Evolutionary conservation across 53 echinoderm and acorn worm genomes (phyloP), one percentile per base, ranked within the genome.

Genomic region (Paelopatides confundens): DNA sequence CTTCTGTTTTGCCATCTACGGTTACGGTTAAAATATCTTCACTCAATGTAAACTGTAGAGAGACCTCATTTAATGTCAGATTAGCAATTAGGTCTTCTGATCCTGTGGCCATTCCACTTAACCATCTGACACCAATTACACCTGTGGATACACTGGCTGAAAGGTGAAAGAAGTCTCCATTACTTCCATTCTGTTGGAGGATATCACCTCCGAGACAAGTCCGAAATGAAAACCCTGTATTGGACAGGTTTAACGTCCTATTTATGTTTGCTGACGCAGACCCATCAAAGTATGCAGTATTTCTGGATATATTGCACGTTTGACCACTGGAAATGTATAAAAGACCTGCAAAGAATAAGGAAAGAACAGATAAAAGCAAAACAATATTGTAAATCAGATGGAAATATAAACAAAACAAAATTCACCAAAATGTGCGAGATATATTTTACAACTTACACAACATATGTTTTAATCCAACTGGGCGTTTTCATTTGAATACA

Each of bases 201-300:
- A 97, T 83, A 36, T 89, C 87, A 29, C 95, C 98, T 31, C 87
- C 95, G 1, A 87, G 63, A 65, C 98, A 97, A 94, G 94, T 95
- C 70, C 98, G 92, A 79, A 97, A 97, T 82, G 82, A 87, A 48
- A 79, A 79, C 43, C 31, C 48, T 79, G 79, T 52, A 17, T 51
- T 51, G 10, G 23, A 8, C 9, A 79, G n/a, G 43, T 53, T 33
- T 33, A 79, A 79, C 51, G 79, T 79, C 83, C 90, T 68, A 31
- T 77, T 86, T 31, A 95, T 63, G 62, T 63, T 63, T 31, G 85
- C 90, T 1, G 51, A 50, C 4, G 91, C 84, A 50, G 95, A 82
- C 46, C 95, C 89, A 54, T 93, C 86, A 86, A 93, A 95, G 88
- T 88, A 97, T 18, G 87, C 97, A 14, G 76, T 81, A 74, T 46